Evolutionary conservation across 92 coral and sea anemone genomes (phyloP), one percentile per base, ranked within the genome.

Genomic region (Phenganax stokvisi): DNA sequence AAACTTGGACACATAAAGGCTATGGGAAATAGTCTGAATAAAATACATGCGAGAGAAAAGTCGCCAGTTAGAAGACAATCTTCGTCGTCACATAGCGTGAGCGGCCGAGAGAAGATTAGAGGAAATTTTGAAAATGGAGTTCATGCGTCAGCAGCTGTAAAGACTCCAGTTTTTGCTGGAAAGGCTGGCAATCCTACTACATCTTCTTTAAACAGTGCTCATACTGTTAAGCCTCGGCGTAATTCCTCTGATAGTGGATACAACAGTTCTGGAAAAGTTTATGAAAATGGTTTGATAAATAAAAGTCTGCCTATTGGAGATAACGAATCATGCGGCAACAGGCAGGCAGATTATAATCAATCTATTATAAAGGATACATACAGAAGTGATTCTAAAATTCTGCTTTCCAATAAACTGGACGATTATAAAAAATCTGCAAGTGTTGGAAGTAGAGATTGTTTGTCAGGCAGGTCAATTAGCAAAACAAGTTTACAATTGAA

Each of bases 11-110:
- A 9, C 51, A 56, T 2, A 52, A 29, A 9, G 37, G 54, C 20
- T 57, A 76, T 76, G 81, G 81, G 81, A 25, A 76, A 76, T 51
- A 76, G 1, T 76, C 54, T 76, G 20, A 76, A 28, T 8, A 57
- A 17, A 29, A 69, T 20, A 29, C 11, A 27, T 44, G 25, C 70
- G 69, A 60, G 57, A 76, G 70, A 25, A 57, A 76, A 37, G 25
- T 58, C 81, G 56, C 81, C 81, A 60, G n/a, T 44, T 6, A 15
- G 53, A 55, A 61, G 81, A 76, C 30, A 60, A 52, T n/a, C 52
- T 76, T 76, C 81, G 81, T 76, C 81, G 60, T 58, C 81, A 76
- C 58, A 60, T 76, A 76, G 70, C 81, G 81, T 64, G 44, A 76
- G 80, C 66, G 30, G 71, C 66, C n/a, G 6, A 13, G 53, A 25